Base-by-base conservation (phyloP, 2,888 invertebrate genomes). In the Ophraella communa region DNA sequence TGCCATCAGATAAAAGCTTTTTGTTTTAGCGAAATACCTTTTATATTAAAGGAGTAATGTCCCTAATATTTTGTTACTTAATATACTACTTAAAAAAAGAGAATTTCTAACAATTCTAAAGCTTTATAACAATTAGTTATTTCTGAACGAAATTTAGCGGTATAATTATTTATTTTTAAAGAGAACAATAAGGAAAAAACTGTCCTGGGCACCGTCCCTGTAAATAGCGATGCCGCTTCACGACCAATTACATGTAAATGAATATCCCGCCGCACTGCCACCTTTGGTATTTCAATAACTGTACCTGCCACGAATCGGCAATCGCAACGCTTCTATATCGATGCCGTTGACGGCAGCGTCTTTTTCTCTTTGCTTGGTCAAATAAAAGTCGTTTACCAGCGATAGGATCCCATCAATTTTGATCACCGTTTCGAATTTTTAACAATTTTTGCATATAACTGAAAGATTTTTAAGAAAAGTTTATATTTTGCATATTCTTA, bases 181-280 rank as follows among this genome's bases (percentile, higher is more conserved):
- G 39, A 7, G 39, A 7, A 14, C n/a, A n/a, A 39, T 7, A 39
- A 3, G 14, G 7, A 17, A 8, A 2, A 14, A 35, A 35, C n/a
- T 35, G 35, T 11, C 35, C 7, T 39, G 14, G 27, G n/a, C n/a
- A n/a, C 49, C 27, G 49, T 2, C 27, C 18, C 27, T 51, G 61
- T 35, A 67, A 69, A 63, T 58, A 70, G 64, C 61, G 45, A 61
- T 45, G 49, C 45, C 66, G 69, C 60, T 61, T 65, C 68, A 70
- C 71, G 44, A 73, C 76, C 78, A 78, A 78, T 78, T 78, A 77
- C 77, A 77, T 77, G 77, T 78, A 77, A 78, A 78, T 78, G 77
- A 78, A 78, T 78, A 78, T 76, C 76, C 72, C 65, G 66, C 68
- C 66, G 68, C 71, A 70, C 68, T 67, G 65, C 70, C 72, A 66